A percentile compares a stretch with the other conserved stretches of the same genome.
Conservation (phyloP, 2,113 vertebrate species). For the Willisornis vidua region DNA sequence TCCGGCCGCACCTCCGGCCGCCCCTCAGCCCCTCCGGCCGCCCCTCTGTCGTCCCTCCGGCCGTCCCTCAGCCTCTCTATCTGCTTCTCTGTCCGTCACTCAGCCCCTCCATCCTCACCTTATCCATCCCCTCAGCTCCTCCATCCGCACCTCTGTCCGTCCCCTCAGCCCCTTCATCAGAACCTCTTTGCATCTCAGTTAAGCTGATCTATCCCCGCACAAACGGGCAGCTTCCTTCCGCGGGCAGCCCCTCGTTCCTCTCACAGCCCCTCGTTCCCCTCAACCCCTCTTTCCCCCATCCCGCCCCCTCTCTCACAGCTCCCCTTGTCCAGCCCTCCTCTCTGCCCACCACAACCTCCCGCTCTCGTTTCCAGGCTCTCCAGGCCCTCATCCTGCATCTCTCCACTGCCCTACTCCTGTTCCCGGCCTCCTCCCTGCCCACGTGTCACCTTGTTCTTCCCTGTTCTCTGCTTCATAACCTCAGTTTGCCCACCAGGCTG, state of each 20-base stretch:
- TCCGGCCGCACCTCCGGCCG: no score
- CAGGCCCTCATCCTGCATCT: background rate
- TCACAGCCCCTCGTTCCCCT: no score
- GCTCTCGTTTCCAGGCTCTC: background rate
- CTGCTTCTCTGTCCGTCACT: no score
- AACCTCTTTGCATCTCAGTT: background rate
- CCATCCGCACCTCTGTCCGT: accelerated
- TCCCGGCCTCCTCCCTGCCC: background rate
- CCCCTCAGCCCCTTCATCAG: background rate
- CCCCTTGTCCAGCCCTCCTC: background rate
- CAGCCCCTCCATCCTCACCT: background rate
- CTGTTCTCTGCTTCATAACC: background rate
- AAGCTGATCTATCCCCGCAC: no score
- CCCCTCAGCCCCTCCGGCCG: no score
- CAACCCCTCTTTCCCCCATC: background rate
- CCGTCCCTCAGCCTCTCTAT: no score
- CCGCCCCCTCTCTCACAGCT: background rate
- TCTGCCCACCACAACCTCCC: background rate
- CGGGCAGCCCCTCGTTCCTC: no score
- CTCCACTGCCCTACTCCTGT: accelerated
- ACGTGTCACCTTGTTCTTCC: background rate
- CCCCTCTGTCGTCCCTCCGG: no score
- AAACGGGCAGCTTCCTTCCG: no score
- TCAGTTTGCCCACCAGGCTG: background rate
- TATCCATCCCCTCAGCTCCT: background rate